These are phyloP conservation scores for Drosophila greeni DNA, from an alignment of 2,888 invertebrate genomes.

Conservation along the genomic window DNA sequence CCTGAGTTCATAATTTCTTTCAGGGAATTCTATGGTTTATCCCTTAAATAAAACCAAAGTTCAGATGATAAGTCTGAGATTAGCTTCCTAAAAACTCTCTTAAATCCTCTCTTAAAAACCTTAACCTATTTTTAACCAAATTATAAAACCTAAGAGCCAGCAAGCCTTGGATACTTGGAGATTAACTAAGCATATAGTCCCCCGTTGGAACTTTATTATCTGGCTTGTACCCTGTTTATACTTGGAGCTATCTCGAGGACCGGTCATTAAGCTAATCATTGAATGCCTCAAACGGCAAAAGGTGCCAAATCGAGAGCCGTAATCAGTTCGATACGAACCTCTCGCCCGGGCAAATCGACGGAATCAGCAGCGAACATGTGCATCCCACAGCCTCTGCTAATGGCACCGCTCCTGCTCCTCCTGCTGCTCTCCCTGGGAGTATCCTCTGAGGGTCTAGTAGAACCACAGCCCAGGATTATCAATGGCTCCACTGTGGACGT, in stretches of 20 bases:
- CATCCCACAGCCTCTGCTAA: conserved; percentile 2
- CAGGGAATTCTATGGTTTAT: not conserved
- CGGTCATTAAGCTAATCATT: conserved; percentile 57
- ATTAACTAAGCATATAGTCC: conserved; percentile 3
- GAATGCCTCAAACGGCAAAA: not conserved
- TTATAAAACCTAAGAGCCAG: not conserved
- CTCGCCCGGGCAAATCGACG: conserved; percentile 21
- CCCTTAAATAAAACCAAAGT: not conserved
- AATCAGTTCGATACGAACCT: conserved; percentile 51
- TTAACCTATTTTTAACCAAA: not conserved
- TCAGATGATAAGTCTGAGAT: not conserved
- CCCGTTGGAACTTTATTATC: conserved; percentile 23
- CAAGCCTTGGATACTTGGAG: conserved; percentile 15
- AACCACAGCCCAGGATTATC: conserved; percentile 61
- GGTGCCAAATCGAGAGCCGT: conserved; percentile 33
- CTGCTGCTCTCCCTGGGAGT: conserved; percentile 34
- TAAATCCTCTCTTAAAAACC: not conserved
- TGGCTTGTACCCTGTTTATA: conserved; percentile 13
- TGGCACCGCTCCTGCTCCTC: conserved; percentile 1
- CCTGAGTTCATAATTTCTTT: not conserved
- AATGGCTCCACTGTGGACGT: conserved; percentile 63
- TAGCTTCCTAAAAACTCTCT: not conserved
- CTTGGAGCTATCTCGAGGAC: conserved; percentile 39
- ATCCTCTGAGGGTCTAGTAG: not conserved
- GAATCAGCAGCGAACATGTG: conserved; percentile 28